Conservation (phyloP, 2,888 invertebrate genomes). For the Ariolimax columbianus region DNA sequence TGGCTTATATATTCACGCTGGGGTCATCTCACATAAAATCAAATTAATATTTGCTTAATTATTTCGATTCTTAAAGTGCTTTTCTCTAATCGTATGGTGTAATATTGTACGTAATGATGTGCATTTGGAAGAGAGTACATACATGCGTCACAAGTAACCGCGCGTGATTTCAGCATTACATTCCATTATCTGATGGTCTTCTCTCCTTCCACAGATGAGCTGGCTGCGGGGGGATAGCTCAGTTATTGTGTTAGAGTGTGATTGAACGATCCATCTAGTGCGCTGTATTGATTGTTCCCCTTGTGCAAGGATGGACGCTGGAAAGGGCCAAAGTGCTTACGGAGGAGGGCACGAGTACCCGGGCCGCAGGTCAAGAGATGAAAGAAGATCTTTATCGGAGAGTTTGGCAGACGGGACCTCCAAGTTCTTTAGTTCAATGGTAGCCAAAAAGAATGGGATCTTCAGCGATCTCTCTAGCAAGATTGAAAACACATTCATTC, state of each 20-base stretch:
- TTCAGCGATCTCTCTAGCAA: constrained; percentile 75
- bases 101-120: too few relatives aligned
- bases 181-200: too few relatives aligned
- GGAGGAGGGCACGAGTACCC: constrained; percentile 23
- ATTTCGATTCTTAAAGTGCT: too few relatives aligned
- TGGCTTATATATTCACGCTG: too few relatives aligned
- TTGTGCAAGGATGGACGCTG: constrained; percentile 10
- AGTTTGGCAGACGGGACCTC: constrained; percentile 73
- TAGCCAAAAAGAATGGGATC: constrained; percentile 75
- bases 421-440: constrained; percentile 74
- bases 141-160: too few relatives aligned
- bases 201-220: constrained; percentile 7
- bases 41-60: too few relatives aligned
- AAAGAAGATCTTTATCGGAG: constrained; percentile 55
- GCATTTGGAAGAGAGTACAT: too few relatives aligned
- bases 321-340: constrained; percentile 28
- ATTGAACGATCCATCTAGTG: too few relatives aligned
- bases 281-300: background rate
- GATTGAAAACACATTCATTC: constrained; percentile 69
- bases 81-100: too few relatives aligned
- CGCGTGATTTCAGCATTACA: too few relatives aligned
- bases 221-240: background rate
- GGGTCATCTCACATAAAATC: too few relatives aligned
- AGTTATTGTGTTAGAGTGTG: background rate
- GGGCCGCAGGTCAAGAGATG: constrained; percentile 43